Conservation (phyloP, 2,888 invertebrate genomes). For the Heteromyza rotundicornis region DNA sequence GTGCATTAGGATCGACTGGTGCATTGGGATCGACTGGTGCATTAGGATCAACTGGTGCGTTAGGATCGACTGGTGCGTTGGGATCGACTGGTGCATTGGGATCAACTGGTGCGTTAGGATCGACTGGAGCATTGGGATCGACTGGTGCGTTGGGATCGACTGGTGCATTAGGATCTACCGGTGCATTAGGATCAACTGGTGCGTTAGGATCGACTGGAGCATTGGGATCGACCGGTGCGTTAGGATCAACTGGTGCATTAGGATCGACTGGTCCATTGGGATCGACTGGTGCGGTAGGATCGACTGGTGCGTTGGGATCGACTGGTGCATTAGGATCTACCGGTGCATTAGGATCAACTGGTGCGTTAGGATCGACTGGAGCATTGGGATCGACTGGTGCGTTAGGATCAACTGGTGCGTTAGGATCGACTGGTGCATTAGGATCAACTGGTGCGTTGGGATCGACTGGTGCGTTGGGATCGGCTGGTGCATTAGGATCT, state of each 20-base stretch:
- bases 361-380: constrained; percentile 13
- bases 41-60: constrained; percentile 4
- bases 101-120: constrained; percentile 3
- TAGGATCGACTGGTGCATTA: neutral
- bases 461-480: constrained; percentile 4
- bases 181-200: constrained; percentile 7
- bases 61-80: neutral
- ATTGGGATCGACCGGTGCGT: constrained; percentile 15
- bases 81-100: constrained; percentile 18
- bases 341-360: neutral
- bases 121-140: neutral
- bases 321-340: constrained; percentile 7
- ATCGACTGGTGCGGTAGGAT: constrained; percentile 3
- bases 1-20: constrained; percentile 14
- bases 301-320: constrained; percentile 14
- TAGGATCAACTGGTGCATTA: constrained; percentile 3
- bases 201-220: neutral
- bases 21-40: constrained; percentile 5
- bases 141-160: constrained; percentile 8
- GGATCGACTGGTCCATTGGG: constrained; percentile 4
- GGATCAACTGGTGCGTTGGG: constrained; percentile 19
- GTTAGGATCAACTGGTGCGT: constrained; percentile 3
- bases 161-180: constrained; percentile 15
- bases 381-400: constrained; percentile 5
- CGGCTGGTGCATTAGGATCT: neutral